phyloP scores from a whole-genome alignment of 2,797 vertebrate species.

The Pseudochirops cupreus region DNA sequence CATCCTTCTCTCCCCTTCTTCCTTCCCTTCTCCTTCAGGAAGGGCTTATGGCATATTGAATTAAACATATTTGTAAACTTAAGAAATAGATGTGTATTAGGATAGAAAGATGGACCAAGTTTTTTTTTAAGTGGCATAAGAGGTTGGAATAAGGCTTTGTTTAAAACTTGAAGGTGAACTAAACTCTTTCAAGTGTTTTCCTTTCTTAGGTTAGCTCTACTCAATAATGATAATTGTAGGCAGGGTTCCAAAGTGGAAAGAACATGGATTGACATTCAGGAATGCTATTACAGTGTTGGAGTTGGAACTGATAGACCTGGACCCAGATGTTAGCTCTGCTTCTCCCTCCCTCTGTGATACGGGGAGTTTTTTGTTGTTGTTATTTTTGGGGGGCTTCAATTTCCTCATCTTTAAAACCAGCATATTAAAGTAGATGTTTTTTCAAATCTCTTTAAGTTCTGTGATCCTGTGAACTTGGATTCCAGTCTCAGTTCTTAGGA shows the following conservation, averaged over 20 bases:
- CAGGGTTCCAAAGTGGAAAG: background rate
- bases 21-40: background rate
- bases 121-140: background rate
- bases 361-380: background rate
- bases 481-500: background rate
- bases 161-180: background rate
- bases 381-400: background rate
- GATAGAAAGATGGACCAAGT: background rate
- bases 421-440: background rate
- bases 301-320: background rate
- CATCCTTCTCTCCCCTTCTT: background rate
- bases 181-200: background rate
- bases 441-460: background rate
- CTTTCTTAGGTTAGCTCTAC: background rate
- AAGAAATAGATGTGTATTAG: background rate
- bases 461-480: background rate
- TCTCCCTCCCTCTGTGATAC: background rate
- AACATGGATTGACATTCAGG: background rate
- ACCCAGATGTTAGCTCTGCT: background rate
- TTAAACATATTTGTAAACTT: background rate
- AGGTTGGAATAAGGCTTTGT: background rate
- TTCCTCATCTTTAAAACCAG: background rate
- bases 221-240: too few species aligned
- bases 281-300: background rate
- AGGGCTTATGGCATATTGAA: background rate